These are phyloP conservation scores for Hippoglossus hippoglossus DNA, from an alignment of 2,797 vertebrate species.

Conservation along the genomic window DNA sequence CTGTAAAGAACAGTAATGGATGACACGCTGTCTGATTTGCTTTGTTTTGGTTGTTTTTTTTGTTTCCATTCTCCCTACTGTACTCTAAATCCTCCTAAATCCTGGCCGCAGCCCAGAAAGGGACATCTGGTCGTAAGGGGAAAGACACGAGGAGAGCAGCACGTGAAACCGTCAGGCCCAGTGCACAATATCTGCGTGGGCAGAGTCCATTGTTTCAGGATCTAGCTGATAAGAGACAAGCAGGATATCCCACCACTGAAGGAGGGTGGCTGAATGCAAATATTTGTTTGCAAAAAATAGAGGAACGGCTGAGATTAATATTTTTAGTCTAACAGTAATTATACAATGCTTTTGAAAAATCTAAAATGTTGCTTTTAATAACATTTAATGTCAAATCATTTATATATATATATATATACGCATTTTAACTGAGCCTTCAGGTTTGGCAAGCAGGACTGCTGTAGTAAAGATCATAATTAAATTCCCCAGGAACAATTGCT, in stretches of 20 bases:
- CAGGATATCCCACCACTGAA: slow-evolving; percentile 86
- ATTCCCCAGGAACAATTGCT: neutral
- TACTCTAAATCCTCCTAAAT: slow-evolving; percentile 16
- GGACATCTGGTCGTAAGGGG: slow-evolving; percentile 75
- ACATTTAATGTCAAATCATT: neutral
- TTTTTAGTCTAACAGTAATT: slow-evolving; percentile 26
- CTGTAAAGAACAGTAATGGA: slow-evolving; percentile 22
- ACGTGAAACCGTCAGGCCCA: slow-evolving; percentile 27
- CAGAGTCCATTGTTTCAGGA: slow-evolving; percentile 80
- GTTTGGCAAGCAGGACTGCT: neutral
- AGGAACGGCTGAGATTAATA: slow-evolving; percentile 28
- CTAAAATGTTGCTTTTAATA: neutral
- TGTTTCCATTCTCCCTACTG: slow-evolving; percentile 45
- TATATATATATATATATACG: neutral
- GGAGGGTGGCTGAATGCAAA: slow-evolving; percentile 36
- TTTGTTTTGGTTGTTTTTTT: neutral
- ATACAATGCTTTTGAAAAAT: no score
- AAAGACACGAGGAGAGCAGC: slow-evolving; percentile 53
- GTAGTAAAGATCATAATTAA: neutral
- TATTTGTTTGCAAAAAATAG: slow-evolving; percentile 56
- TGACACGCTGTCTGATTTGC: slow-evolving; percentile 21
- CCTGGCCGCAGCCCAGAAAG: slow-evolving; percentile 57
- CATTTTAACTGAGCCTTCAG: neutral
- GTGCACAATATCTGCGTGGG: slow-evolving; percentile 56
- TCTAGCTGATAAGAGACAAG: slow-evolving; percentile 81